Base-by-base conservation (phyloP, 2,888 invertebrate genomes). In the Dynastes tityus region DNA sequence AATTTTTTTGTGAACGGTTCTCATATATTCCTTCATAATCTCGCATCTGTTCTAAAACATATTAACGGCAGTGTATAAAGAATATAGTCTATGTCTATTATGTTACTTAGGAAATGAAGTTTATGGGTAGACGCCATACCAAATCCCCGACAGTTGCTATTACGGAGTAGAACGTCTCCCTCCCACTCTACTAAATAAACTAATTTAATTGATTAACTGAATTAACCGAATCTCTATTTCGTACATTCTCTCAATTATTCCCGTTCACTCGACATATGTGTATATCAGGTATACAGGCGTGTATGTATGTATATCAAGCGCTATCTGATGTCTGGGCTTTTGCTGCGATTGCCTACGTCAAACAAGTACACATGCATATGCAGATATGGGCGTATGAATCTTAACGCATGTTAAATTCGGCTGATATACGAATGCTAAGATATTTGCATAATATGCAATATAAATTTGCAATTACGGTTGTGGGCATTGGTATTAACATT, bases 191-290 rank as follows among this genome's bases (percentile, higher is more conserved):
- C 49, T 68, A 78, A 67, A 78, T 78, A 78, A 78, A 58, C 74
- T 74, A 73, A 73, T 65, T 53, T 74, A 73, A 73, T 78, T 65
- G 67, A 74, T 78, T 78, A 65, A 63, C 49, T 16, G 77, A 77
- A 71, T 77, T 77, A 77, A 77, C 77, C 68, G 45, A 77, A 67
- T 68, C 68, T 77, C 40, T 68, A 77, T 68, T 68, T 67, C 68
- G 77, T 77, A 55, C 58, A 55, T 77, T 68, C 68, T 74, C 67
- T 27, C 40, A 77, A 77, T 77, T 77, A 77, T 68, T 68, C 45
- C 51, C 27, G 68, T 67, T 68, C 77, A 68, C 55, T 74, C 45
- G 27, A 49, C 29, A 55, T 63, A 40, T 49, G 73, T 45, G 16
- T 6, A 61, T 13, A 5, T 4, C 32, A 40, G 22, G 37, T 13